Base-by-base conservation (phyloP, 2,113 vertebrate species). In the Butastur rufipennis region DNA sequence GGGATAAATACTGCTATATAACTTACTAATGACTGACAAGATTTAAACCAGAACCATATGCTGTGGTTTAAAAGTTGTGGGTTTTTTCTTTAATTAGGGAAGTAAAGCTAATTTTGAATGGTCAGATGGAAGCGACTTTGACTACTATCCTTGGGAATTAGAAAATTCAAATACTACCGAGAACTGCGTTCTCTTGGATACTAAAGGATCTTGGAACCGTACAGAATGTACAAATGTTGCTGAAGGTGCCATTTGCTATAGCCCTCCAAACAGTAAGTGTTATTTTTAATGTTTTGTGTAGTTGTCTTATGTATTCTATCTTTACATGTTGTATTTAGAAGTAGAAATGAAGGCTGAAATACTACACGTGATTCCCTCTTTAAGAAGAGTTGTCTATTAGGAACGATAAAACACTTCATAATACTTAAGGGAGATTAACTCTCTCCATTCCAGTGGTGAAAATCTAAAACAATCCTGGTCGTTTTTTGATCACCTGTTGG, bases 161-260 rank as follows among this genome's bases (percentile, higher is more conserved):
- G 77, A 91, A 68, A 81, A 70, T 25, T 94, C 96, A 13, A 59
- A 79, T 63, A 42, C 59, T 38, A 94, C 97, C 58, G 98, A 98
- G 84, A 98, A 97, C 92, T 99, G 99, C 96, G 96, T 99, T 84
- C 91, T 97, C 15, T 61, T 99, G 81, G 97, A 98, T 86, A 98
- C 98, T 18, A 98, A 97, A 67, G 99, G 99, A 75, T 95, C 80
- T 82, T 99, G 99, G 99, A 95, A 96, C 52, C 97, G 88, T 80
- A 97, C 95, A 94, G 97, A 97, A 87, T 99, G 99, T 95, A 86
- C 66, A 31, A 66, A 62, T n/a, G 2, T 82, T 80, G 75, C 95
- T 58, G 98, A 99, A 32, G 99, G 99, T 89, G 99, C 99, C 90
- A 97, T 99, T 97, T 99, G 99, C 96, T 99, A 99, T 89, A 98